Percentiles rank a stretch among this genome's conserved stretches.
Conservation (phyloP, 2,113 vertebrate genomes). For the Archilochus colubris region DNA sequence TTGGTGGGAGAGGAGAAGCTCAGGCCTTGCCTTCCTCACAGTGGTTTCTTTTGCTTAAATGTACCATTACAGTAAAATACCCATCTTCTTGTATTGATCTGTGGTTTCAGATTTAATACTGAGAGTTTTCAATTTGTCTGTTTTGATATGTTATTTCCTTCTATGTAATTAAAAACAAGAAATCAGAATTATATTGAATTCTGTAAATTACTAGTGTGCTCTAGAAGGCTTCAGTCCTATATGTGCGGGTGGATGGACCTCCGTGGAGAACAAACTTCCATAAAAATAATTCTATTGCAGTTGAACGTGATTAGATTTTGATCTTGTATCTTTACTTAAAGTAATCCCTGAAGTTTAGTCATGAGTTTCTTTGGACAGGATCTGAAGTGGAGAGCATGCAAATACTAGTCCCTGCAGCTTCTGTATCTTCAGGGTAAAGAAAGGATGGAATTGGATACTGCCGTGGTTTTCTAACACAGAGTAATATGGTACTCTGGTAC, state of each 20-base stretch:
- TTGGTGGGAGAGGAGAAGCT: background rate
- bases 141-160: background rate
- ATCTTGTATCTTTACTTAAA: background rate
- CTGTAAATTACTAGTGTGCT: background rate
- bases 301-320: background rate
- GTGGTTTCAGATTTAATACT: background rate
- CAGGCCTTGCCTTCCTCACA: background rate
- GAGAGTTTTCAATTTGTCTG: background rate
- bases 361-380: background rate
- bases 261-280: background rate
- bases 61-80: background rate
- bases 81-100: background rate
- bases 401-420: background rate
- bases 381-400: background rate
- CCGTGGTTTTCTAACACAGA: background rate
- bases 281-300: background rate
- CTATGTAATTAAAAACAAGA: background rate
- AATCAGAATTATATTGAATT: background rate
- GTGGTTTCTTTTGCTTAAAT: background rate
- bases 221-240: background rate
- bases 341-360: background rate
- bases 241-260: background rate
- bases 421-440: background rate
- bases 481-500: background rate
- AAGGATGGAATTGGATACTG: background rate